Percentiles rank a stretch among this genome's conserved stretches.
phyloP scores from a whole-genome alignment of 1,140 invertebrate genomes.

The Hycleus phaleratus region DNA sequence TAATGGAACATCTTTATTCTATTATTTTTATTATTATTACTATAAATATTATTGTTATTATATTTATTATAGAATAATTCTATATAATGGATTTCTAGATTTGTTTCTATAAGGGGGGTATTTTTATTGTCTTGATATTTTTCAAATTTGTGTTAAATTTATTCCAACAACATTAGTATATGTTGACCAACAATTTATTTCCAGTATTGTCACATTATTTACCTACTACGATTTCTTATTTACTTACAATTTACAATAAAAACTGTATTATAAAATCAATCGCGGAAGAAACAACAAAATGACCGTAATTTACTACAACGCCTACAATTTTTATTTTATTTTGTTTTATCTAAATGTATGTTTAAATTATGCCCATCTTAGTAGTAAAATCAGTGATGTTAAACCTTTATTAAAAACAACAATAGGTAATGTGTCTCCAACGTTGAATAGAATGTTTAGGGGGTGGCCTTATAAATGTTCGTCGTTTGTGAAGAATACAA shows the following conservation, averaged over 20 bases:
- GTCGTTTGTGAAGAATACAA: conserved; percentile 12
- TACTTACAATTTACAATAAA: neutral
- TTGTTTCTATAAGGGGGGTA: no score
- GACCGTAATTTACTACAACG: conserved; percentile 7
- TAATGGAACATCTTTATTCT: conserved; percentile 6
- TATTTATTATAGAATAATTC: no score
- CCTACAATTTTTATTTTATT: conserved; percentile 8
- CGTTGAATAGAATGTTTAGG: conserved; percentile 18
- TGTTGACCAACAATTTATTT: neutral
- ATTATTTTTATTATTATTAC: no score
- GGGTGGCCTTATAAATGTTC: conserved; percentile 25
- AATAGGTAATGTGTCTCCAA: conserved; percentile 24
- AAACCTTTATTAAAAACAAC: conserved; percentile 24
- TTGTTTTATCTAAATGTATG: no score
- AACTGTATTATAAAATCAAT: conserved; percentile 3
- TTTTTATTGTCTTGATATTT: no score
- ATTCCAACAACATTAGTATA: no score
- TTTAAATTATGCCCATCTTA: neutral
- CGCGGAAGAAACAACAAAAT: neutral
- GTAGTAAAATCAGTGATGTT: conserved; percentile 17
- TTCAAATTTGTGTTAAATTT: no score
- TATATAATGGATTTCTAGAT: no score
- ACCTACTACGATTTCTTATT: neutral
- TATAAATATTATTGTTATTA: no score
- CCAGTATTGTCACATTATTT: conserved; percentile 3